Evolutionary conservation across 2,888 invertebrate genomes (phyloP).

Genomic region (Mythimna vitellina): DNA sequence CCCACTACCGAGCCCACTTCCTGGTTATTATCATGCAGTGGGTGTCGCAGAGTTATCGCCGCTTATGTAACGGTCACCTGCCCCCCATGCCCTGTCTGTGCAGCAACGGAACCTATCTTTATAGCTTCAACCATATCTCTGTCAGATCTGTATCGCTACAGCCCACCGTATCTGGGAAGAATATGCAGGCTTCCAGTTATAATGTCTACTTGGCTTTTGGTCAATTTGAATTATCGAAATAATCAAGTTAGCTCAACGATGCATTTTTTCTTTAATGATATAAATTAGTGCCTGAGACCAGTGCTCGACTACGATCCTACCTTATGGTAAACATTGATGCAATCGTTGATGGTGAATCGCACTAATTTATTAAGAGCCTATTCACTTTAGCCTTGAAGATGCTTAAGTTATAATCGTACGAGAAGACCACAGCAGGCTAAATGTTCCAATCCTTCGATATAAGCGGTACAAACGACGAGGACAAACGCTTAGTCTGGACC

Average conservation of each 20-base stretch:
- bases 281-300: no score
- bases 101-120: conserved; percentile 50
- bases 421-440: no score
- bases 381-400: no score
- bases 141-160: conserved; percentile 31
- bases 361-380: no score
- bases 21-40: conserved; percentile 68
- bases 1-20: conserved; percentile 59
- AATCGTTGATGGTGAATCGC: no score
- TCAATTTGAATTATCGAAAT: background rate
- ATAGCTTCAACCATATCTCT: conserved; percentile 4
- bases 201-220: conserved; percentile 17
- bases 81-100: conserved; percentile 17
- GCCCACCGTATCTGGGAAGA: conserved; percentile 20
- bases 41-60: conserved; percentile 52
- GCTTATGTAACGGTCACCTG: conserved; percentile 67
- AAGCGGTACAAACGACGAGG: no score
- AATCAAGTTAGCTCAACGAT: background rate
- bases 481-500: no score
- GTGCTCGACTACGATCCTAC: no score
- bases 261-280: background rate
- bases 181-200: conserved; percentile 20
- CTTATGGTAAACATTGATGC: no score
- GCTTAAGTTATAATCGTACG: no score
- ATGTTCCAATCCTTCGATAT: no score